These are phyloP conservation scores for Xiphophorus hellerii DNA, from an alignment of 2,113 vertebrate species.

Conservation along the genomic window DNA sequence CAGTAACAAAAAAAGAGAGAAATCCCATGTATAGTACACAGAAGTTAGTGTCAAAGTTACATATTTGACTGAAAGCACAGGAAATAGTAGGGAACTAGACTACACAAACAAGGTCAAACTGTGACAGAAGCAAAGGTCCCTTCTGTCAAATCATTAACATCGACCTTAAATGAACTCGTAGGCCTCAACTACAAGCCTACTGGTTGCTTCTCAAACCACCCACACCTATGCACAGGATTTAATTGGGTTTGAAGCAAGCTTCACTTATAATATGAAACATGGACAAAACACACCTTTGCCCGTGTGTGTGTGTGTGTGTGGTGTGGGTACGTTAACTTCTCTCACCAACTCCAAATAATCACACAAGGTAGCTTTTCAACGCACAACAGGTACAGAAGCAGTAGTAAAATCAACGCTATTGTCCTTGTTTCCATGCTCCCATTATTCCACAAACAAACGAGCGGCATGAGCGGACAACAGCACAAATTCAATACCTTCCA, in stretches of 20 bases:
- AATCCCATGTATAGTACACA: not conserved
- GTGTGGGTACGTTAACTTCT: conserved; percentile 4
- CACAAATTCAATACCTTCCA: conserved; percentile 55
- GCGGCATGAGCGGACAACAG: conserved; percentile 44
- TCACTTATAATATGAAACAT: conserved; percentile 13
- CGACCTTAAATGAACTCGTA: conserved; percentile 32
- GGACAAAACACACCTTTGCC: conserved; percentile 18
- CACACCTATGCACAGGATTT: conserved; percentile 15
- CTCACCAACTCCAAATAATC: conserved; percentile 4
- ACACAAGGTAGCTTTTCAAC: conserved; percentile 27
- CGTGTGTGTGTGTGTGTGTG: conserved; percentile 1
- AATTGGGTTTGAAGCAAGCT: conserved; percentile 28
- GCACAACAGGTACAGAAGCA: conserved; percentile 19
- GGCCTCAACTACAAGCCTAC: conserved; percentile 22
- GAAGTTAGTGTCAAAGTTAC: conserved; percentile 9
- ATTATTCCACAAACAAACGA: conserved; percentile 44
- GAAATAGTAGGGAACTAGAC: not conserved
- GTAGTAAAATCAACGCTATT: conserved; percentile 55
- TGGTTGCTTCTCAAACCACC: not conserved
- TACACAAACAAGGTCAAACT: conserved; percentile 16
- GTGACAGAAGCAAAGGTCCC: conserved; percentile 7
- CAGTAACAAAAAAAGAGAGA: not conserved
- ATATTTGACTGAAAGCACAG: conserved; percentile 2
- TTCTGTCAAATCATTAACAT: conserved; percentile 40
- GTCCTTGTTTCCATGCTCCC: conserved; percentile 55